Evolutionary conservation across 2,113 vertebrate species (phyloP), one percentile per base, ranked within the genome.

Genomic region (Oncorhynchus clarkii): DNA sequence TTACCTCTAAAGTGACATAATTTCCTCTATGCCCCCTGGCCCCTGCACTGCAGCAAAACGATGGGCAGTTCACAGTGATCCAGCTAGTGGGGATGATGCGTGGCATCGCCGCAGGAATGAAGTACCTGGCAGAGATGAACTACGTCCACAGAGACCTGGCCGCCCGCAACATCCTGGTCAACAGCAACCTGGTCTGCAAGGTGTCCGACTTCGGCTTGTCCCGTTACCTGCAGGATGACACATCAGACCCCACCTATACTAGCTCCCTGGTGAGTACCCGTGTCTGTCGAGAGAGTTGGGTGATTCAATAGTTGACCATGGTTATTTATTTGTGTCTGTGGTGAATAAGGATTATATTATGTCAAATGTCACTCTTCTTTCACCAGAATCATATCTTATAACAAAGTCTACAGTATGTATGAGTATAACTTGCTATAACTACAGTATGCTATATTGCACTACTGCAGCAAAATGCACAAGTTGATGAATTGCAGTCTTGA

Each of bases 171-270:
- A 96, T 97, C 87, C 89, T 97, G 71, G 95, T 97, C 87, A 97
- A 97, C 92, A 96, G 95, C 88, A 96, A 97, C 92, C 91, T 96
- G 14, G 96, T 97, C 76, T 97, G 96, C 89, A 97, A 97, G 86
- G 96, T 97, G 74, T 97, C 96, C 0, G 96, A 97, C 88, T 97
- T 97, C 0, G 96, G 96, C 59, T 89, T 97, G 69, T 96, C 95
- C 0, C 93, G 96, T 2, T 96, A 96, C 90, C 87, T 97, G 69
- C 95, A 97, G 80, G 96, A 97, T 0, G 97, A 99, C 67, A 98
- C 97, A 0, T 98, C 98, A 0, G 98, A 99, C 79, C 98, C 98
- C 66, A 99, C 97, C 51, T 99, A 99, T 88, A 99, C 98, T 48
- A 99, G 97, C 0, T 97, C 97, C 48, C 92, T 99, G 96, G 98